Evolutionary conservation across 2,113 vertebrate genomes (phyloP).

Genomic region (Osmerus mordax): DNA sequence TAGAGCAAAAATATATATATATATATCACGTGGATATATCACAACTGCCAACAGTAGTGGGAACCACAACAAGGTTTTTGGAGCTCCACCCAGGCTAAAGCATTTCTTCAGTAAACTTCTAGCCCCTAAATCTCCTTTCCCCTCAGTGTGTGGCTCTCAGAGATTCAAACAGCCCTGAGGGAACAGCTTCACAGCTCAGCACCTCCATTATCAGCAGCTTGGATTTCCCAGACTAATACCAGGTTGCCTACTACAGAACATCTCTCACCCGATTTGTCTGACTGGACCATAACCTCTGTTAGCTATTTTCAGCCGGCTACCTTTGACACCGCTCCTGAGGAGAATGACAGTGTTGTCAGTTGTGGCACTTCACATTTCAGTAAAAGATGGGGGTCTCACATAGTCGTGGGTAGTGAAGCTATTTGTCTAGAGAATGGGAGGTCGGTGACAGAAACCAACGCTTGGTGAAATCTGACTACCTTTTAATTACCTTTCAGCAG

Average conservation of each 20-base stretch:
- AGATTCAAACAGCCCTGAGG: constrained; percentile 53
- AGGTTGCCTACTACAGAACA: constrained; percentile 41
- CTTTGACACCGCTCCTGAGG: no score
- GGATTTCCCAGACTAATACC: constrained; percentile 58
- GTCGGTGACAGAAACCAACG: no score
- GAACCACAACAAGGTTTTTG: constrained; percentile 11
- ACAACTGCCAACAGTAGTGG: neutral
- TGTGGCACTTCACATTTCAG: no score
- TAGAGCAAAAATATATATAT: no score
- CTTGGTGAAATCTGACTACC: no score
- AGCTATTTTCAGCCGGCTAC: no score
- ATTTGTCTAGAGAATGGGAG: no score
- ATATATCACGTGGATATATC: no score
- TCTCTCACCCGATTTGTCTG: constrained; percentile 34
- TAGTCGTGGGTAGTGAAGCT: no score
- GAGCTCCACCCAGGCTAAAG: constrained; percentile 28
- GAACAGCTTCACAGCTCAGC: constrained; percentile 51
- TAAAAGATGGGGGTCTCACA: no score
- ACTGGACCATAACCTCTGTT: constrained; percentile 20
- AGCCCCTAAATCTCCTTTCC: constrained; percentile 53
- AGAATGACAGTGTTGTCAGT: no score
- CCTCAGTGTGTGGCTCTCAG: constrained; percentile 36
- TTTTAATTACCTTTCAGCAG: no score
- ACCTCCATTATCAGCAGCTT: constrained; percentile 63
- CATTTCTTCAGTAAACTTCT: constrained; percentile 40